Percentiles rank a stretch among this genome's conserved stretches.
Evolutionary conservation across 1,140 invertebrate species (phyloP).

Genomic region (Hesperophylax magnus): DNA sequence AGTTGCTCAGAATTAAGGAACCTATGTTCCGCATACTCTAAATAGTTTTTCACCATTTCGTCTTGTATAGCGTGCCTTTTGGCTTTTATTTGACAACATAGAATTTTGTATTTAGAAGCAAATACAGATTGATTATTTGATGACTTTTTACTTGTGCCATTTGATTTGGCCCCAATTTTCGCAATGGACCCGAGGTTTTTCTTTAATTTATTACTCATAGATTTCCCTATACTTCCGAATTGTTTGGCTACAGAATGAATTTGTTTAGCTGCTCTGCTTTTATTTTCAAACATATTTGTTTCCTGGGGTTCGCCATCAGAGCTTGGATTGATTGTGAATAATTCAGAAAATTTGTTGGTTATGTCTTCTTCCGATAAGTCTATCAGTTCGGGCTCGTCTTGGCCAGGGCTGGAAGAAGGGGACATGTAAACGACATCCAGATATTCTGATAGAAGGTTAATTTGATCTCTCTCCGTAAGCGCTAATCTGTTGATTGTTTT

Average conservation of each 20-base stretch:
- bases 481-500: conserved; percentile 71
- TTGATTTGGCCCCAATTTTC: conserved; percentile 67
- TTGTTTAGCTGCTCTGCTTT: conserved; percentile 77
- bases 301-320: conserved; percentile 40
- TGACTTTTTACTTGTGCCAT: conserved; percentile 63
- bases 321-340: conserved; percentile 46
- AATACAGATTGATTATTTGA: conserved; percentile 62
- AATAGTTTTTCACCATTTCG: conserved; percentile 89
- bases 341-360: conserved; percentile 63
- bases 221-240: conserved; percentile 84
- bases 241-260: conserved; percentile 81
- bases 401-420: conserved; percentile 62
- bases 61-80: conserved; percentile 83
- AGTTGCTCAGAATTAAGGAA: conserved; percentile 69
- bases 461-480: conserved; percentile 68
- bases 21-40: conserved; percentile 81
- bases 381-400: conserved; percentile 61
- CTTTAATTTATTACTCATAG: conserved; percentile 83
- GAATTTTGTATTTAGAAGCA: conserved; percentile 62
- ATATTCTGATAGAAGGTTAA: conserved; percentile 73
- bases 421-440: conserved; percentile 74
- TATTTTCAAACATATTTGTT: conserved; percentile 58
- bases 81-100: conserved; percentile 74
- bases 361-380: conserved; percentile 59
- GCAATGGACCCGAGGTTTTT: conserved; percentile 77